Conservation (phyloP, 2,888 invertebrate genomes). For the Eilema caniola region DNA sequence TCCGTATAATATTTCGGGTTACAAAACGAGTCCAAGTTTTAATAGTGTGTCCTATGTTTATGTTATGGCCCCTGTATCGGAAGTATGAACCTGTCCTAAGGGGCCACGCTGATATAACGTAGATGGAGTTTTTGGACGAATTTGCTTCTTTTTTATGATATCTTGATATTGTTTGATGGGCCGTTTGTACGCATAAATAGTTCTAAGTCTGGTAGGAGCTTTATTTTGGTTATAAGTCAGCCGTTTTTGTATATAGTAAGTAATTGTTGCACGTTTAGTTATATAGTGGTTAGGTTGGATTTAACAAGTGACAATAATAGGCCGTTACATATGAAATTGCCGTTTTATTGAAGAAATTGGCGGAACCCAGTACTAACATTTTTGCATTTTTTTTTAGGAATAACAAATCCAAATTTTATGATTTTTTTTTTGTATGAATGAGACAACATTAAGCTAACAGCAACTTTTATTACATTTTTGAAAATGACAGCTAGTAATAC, state of each 20-base stretch:
- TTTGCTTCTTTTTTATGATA: conserved; percentile 34
- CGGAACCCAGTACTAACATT: too few species aligned
- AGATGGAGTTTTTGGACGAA: conserved; percentile 36
- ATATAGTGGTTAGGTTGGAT: too few species aligned
- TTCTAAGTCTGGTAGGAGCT: background rate
- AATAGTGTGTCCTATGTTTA: conserved; percentile 86
- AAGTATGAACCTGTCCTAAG: conserved; percentile 64
- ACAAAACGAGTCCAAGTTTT: conserved; percentile 86
- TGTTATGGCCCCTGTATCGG: conserved; percentile 77
- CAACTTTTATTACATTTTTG: too few species aligned
- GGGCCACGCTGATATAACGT: conserved; percentile 55
- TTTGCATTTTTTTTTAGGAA: too few species aligned
- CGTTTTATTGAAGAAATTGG: too few species aligned
- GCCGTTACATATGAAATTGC: too few species aligned
- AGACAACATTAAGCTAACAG: too few species aligned
- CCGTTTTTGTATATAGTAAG: background rate
- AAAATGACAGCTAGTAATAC: too few species aligned
- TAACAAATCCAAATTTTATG: too few species aligned
- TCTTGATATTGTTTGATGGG: conserved; percentile 28
- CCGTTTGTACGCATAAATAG: conserved; percentile 1
- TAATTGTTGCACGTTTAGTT: too few species aligned
- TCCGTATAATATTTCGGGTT: conserved; percentile 86
- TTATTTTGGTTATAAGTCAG: background rate
- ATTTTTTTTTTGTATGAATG: too few species aligned
- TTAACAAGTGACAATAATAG: too few species aligned